A percentile compares a stretch with the other conserved stretches of the same genome.
Evolutionary conservation across 2,797 vertebrate genomes (phyloP).

Genomic region (Oreonectes daqikongensis): DNA sequence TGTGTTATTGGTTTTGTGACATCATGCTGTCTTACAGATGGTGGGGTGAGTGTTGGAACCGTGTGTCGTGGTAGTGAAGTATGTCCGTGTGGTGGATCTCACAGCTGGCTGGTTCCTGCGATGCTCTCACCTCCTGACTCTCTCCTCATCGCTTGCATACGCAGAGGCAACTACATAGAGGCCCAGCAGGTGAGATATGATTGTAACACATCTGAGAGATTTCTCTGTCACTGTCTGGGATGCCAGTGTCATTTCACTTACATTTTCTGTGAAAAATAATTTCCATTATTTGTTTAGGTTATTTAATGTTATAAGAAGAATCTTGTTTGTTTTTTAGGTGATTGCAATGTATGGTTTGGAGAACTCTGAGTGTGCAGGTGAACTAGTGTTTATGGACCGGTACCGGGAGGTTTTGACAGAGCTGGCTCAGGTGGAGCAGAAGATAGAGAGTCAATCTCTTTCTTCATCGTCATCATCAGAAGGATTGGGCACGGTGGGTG

Average conservation of each 20-base stretch:
- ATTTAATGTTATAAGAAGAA: no score
- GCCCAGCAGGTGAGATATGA: slow-evolving; percentile 86
- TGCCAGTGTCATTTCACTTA: no score
- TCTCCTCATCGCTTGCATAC: slow-evolving; percentile 90
- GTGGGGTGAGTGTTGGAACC: slow-evolving; percentile 68
- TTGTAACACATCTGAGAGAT: not conserved
- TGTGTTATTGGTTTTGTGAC: not conserved
- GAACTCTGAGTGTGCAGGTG: slow-evolving; percentile 81
- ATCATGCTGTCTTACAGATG: slow-evolving; percentile 74
- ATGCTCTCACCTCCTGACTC: slow-evolving; percentile 95
- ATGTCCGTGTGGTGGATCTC: slow-evolving; percentile 69
- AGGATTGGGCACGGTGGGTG: slow-evolving; percentile 64
- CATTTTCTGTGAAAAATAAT: no score
- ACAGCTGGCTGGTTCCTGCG: slow-evolving; percentile 85
- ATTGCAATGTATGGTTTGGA: slow-evolving; percentile 87
- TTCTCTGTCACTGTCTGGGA: not conserved
- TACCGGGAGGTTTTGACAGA: slow-evolving; percentile 89
- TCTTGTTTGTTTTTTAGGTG: slow-evolving; percentile 76
- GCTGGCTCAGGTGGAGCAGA: slow-evolving; percentile 88
- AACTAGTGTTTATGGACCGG: slow-evolving; percentile 91
- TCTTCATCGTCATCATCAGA: slow-evolving; percentile 82
- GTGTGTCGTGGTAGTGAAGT: slow-evolving; percentile 60
- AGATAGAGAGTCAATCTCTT: slow-evolving; percentile 86
- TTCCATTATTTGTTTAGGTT: no score
- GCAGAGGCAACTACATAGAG: slow-evolving; percentile 89